Evolutionary conservation across 2,113 vertebrate species (phyloP).

Genomic region (Scomber colias): DNA sequence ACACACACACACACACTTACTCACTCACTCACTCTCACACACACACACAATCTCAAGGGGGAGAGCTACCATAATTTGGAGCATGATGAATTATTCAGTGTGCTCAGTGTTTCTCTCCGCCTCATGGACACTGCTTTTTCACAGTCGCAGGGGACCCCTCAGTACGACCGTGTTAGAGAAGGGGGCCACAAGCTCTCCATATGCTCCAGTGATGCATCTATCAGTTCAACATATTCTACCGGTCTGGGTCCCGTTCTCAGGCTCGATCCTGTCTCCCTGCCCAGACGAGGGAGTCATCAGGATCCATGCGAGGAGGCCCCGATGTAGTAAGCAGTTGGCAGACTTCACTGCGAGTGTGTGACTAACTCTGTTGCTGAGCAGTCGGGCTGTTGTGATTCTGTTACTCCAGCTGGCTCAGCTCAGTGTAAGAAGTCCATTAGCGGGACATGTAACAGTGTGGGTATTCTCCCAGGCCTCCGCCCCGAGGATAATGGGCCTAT

Average conservation of each 20-base stretch:
- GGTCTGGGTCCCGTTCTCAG: slow-evolving; percentile 24
- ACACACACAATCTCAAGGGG: background rate
- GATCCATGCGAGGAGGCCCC: slow-evolving; percentile 15
- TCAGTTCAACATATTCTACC: slow-evolving; percentile 11
- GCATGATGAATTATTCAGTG: slow-evolving; percentile 45
- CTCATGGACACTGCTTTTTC: slow-evolving; percentile 29
- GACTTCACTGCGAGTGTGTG: slow-evolving; percentile 20
- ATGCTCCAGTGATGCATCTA: slow-evolving; percentile 14
- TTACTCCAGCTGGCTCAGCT: slow-evolving; percentile 64
- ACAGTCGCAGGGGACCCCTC: slow-evolving; percentile 9
- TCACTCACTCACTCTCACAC: background rate
- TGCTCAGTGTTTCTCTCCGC: slow-evolving; percentile 41
- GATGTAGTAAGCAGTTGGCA: slow-evolving; percentile 46
- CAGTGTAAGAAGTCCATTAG: slow-evolving; percentile 57
- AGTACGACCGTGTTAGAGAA: background rate
- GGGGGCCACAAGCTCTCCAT: background rate
- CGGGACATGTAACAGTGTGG: slow-evolving; percentile 33
- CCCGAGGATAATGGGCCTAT: slow-evolving; percentile 21
- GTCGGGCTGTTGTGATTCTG: slow-evolving; percentile 52
- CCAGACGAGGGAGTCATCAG: slow-evolving; percentile 37
- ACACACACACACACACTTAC: slow-evolving; percentile 20
- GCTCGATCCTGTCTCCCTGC: slow-evolving; percentile 29
- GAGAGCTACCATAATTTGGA: slow-evolving; percentile 28
- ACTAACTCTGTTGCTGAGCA: slow-evolving; percentile 61
- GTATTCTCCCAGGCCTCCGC: slow-evolving; percentile 20